These are phyloP conservation scores for Colostygia pectinataria DNA, from an alignment of 2,888 invertebrate genomes.

Conservation along the genomic window DNA sequence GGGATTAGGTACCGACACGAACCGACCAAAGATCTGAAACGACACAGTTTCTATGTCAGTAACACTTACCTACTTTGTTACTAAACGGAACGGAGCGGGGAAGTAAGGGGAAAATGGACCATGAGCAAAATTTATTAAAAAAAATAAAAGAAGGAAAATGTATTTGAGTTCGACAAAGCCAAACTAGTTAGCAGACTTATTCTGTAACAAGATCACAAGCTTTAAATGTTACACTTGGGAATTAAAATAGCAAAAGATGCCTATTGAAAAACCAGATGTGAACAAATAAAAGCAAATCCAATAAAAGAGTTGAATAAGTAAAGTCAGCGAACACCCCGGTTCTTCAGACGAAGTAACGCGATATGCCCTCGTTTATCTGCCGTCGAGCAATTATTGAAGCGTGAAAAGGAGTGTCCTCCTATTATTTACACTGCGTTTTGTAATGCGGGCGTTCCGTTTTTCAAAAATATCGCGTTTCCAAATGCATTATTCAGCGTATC, in stretches of 20 bases:
- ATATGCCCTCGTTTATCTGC: constrained; percentile 79
- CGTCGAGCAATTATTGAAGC: constrained; percentile 83
- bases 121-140: too few relatives aligned
- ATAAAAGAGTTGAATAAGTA: constrained; percentile 66
- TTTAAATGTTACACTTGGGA: not conserved
- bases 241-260: not conserved
- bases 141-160: too few relatives aligned
- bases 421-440: constrained; percentile 80
- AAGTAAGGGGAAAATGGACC: constrained; percentile 1
- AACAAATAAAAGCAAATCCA: constrained; percentile 33
- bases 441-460: constrained; percentile 79
- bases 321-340: constrained; percentile 57
- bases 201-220: not conserved
- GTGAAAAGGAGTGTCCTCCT: constrained; percentile 82
- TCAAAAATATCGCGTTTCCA: constrained; percentile 78
- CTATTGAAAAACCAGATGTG: constrained; percentile 6
- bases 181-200: too few relatives aligned
- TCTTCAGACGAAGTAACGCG: constrained; percentile 62
- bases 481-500: constrained; percentile 40
- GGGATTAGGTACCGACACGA: constrained; percentile 39
- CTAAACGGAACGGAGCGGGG: constrained; percentile 2
- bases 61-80: constrained; percentile 8
- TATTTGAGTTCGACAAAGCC: too few relatives aligned
- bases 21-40: constrained; percentile 16
- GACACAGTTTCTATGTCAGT: constrained; percentile 26